Conservation (phyloP, 92 coral and sea anemone species). For the Metridium senile region DNA sequence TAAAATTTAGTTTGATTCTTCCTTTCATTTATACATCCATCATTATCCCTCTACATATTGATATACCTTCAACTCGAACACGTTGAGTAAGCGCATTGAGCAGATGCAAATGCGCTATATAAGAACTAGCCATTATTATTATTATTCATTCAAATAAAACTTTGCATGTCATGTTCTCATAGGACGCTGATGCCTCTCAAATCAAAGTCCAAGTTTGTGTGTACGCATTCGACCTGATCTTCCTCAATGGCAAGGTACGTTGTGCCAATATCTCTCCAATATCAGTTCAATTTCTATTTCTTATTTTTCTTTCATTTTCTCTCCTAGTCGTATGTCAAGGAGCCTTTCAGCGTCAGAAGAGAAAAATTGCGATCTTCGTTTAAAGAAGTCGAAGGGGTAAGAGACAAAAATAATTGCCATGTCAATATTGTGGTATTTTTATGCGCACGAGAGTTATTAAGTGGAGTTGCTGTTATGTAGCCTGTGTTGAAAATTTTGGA, state of each 20-base stretch:
- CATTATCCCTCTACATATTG: too few species aligned
- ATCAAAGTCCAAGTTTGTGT: constrained; percentile 99
- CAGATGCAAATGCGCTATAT: too few species aligned
- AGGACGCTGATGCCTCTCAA: constrained; percentile 97
- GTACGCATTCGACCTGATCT: constrained; percentile 91
- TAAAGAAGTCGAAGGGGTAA: constrained; percentile 91
- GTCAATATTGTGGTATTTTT: too few species aligned
- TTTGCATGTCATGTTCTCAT: neutral
- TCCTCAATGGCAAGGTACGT: constrained; percentile 88
- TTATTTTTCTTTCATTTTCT: neutral
- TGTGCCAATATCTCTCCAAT: neutral
- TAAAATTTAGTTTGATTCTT: too few species aligned
- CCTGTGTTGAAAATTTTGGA: too few species aligned
- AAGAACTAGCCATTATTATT: too few species aligned
- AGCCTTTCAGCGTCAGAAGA: constrained; percentile 87
- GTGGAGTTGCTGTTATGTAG: too few species aligned
- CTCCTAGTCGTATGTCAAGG: constrained; percentile 88
- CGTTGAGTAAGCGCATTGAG: too few species aligned
- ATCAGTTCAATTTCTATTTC: neutral
- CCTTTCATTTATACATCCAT: too few species aligned
- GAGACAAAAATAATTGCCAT: neutral
- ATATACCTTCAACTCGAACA: too few species aligned
- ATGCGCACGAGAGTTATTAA: too few species aligned
- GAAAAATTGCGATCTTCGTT: constrained; percentile 78
- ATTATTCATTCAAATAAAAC: too few species aligned